Conservation (phyloP, 2,888 invertebrate genomes). For the Dryococelus australis region DNA sequence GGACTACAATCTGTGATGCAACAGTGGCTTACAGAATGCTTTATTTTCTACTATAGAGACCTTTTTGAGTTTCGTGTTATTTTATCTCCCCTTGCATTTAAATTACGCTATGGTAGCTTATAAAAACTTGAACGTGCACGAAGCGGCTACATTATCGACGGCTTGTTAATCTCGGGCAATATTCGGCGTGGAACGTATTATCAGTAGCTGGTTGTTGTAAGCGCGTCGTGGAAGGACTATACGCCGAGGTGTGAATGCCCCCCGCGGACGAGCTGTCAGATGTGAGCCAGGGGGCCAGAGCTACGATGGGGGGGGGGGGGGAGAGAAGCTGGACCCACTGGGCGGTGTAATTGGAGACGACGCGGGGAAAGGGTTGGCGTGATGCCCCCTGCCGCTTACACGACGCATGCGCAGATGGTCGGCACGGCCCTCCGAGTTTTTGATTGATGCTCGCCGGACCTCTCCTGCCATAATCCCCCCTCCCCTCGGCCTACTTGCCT, state of each 20-base stretch:
- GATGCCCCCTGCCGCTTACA: neutral
- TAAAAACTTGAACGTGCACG: neutral
- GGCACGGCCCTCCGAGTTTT: neutral
- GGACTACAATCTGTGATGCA: too few relatives aligned
- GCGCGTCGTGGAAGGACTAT: neutral
- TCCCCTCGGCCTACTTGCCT: neutral
- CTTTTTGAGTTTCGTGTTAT: too few relatives aligned
- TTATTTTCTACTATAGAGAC: too few relatives aligned
- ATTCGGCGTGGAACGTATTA: neutral
- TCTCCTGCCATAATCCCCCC: neutral
- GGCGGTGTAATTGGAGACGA: neutral
- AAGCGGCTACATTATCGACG: neutral
- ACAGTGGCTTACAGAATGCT: too few relatives aligned
- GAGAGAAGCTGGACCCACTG: neutral
- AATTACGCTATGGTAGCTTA: too few relatives aligned
- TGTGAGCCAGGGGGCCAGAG: neutral
- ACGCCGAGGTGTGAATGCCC: neutral
- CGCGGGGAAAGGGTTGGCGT: neutral
- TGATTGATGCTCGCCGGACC: constrained; percentile 9
- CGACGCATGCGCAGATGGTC: neutral
- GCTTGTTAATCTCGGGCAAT: neutral
- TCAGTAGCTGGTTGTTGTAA: neutral
- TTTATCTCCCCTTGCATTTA: too few relatives aligned
- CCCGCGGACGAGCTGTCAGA: neutral
- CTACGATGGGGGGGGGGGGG: neutral